Percentiles rank a stretch among this genome's conserved stretches.
These are phyloP conservation scores for Protaetia brevitarsis DNA, from an alignment of 1,140 invertebrate species.

Conservation along the genomic window DNA sequence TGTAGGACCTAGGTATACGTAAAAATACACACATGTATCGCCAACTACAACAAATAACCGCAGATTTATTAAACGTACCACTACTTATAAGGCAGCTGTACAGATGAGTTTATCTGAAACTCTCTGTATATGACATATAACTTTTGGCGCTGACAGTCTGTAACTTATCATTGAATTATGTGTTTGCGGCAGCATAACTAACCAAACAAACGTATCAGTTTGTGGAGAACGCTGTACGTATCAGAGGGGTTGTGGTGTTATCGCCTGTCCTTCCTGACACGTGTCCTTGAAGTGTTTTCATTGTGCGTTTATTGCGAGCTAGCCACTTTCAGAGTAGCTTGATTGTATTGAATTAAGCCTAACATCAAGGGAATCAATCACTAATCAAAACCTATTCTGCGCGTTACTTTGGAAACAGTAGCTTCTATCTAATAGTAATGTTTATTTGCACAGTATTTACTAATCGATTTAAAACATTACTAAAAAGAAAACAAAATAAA, in stretches of 20 bases:
- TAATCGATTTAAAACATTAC: too few relatives aligned
- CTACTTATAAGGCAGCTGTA: too few relatives aligned
- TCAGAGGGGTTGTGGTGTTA: neutral
- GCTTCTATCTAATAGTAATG: too few relatives aligned
- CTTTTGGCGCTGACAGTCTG: neutral
- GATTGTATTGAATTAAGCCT: constrained; percentile 18
- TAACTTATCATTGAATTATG: constrained; percentile 21
- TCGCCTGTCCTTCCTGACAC: neutral
- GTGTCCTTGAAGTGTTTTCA: constrained; percentile 3
- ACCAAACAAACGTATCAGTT: constrained; percentile 15
- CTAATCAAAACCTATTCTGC: too few relatives aligned
- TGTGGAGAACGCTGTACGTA: neutral
- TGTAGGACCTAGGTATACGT: too few relatives aligned
- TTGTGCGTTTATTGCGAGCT: constrained; percentile 13
- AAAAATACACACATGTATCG: too few relatives aligned
- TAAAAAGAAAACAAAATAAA: too few relatives aligned
- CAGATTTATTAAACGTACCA: too few relatives aligned
- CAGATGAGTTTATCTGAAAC: too few relatives aligned
- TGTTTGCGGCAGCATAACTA: constrained; percentile 15
- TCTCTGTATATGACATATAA: constrained; percentile 12
- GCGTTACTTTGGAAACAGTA: too few relatives aligned
- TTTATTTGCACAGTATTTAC: too few relatives aligned
- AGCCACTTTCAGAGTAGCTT: neutral
- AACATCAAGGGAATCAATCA: neutral
- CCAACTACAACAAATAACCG: too few relatives aligned